Base-by-base conservation (phyloP, 2,113 vertebrate species). In the Sclerurus mexicanus region DNA sequence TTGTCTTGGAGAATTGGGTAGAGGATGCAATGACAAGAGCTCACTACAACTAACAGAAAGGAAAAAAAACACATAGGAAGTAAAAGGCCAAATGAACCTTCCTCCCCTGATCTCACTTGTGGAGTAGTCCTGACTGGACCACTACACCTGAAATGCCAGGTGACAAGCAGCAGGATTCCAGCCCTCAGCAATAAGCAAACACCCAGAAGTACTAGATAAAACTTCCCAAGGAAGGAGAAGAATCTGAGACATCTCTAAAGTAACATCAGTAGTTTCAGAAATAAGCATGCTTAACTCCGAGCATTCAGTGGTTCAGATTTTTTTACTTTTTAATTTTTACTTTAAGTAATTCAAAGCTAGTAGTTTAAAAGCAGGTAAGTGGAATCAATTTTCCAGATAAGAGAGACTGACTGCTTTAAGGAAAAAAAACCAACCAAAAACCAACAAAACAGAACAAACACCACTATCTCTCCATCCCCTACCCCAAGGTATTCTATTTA, bases 11-110 rank as follows among this genome's bases (percentile, higher is more conserved):
- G 21, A 62, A 18, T 23, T 46, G 30, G 21, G 35, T 14, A 42
- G 31, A 80, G 35, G 55, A 69, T 35, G 24, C 14, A 80, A 47
- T 19, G 75, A 50, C 20, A 72, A 9, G 15, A 90, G 30, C 14
- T 74, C 40, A 37, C 23, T 89, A 44, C 16, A 80, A 22, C 11
- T n/a, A 39, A 53, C 7, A 66, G 8, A 50, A 18, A 52, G 10
- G 5, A 2, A 10, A 50, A 40, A 47, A 44, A 2, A 1, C 1
- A 4, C 1, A 0, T 5, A 55, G 17, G 8, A 74, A 50, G 37
- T 7, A 58, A 14, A 63, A 93, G 17, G 40, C 22, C 27, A 78
- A 49, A 52, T n/a, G 8, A 74, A 71, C 9, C 23, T 44, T 55
- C 20, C 9, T 35, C 7, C 31, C 7, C n/a, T 27, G 12, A 83